A percentile compares a stretch with the other conserved stretches of the same genome.
phyloP scores from a whole-genome alignment of 2,797 vertebrate genomes.

The Synanceia verrucosa region DNA sequence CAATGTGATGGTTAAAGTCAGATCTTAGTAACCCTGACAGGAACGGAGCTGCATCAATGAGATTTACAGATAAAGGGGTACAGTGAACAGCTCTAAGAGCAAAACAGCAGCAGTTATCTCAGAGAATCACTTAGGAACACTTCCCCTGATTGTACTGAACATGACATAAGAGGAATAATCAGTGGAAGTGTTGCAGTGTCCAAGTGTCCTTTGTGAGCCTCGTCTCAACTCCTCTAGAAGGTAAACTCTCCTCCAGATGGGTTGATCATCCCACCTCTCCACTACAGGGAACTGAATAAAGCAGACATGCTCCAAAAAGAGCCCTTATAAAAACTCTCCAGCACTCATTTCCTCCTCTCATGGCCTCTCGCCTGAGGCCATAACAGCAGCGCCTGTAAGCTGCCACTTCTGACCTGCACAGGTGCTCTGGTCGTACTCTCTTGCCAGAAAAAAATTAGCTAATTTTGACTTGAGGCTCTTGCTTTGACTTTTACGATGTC shows the following conservation, averaged over 20 bases:
- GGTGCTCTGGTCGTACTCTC: slow-evolving; percentile 28
- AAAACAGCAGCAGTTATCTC: not conserved
- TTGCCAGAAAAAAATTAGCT: slow-evolving; percentile 1
- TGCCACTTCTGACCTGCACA: slow-evolving; percentile 47
- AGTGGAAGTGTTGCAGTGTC: not conserved
- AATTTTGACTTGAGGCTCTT: slow-evolving; percentile 41
- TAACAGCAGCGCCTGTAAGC: slow-evolving; percentile 33
- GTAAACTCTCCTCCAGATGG: slow-evolving; percentile 24
- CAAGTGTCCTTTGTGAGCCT: not conserved
- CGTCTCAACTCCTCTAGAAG: slow-evolving; percentile 10
- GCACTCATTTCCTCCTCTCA: slow-evolving; percentile 30
- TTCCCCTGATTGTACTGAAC: not conserved
- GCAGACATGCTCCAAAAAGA: slow-evolving; percentile 6
- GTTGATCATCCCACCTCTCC: not conserved
- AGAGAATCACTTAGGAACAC: not conserved
- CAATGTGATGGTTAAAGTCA: not conserved
- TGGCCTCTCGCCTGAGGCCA: slow-evolving; percentile 31
- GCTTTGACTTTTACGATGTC: slow-evolving; percentile 44
- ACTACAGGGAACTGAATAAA: slow-evolving; percentile 5
- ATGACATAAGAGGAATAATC: not conserved
- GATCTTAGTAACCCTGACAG: not conserved
- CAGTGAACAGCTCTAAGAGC: not conserved
- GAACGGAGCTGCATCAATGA: not conserved
- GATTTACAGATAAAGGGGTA: not conserved
- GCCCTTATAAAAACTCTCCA: slow-evolving; percentile 42